Evolutionary conservation across 2,888 invertebrate genomes (phyloP), one percentile per base, ranked within the genome.

Genomic region (Conus canariensis): DNA sequence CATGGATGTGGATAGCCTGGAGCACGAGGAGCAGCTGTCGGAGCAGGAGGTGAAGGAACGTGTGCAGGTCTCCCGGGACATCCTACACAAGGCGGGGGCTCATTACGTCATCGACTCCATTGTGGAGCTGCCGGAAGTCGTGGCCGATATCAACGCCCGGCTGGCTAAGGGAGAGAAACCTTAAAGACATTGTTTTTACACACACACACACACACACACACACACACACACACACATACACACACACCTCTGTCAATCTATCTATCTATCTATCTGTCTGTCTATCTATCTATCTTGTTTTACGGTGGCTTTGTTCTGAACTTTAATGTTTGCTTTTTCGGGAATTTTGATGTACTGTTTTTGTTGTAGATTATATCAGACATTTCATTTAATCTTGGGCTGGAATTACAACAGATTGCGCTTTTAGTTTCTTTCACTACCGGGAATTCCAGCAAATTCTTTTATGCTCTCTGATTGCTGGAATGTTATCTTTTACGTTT

Each of bases 101-200:
- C 96, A 96, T 93, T 96, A 96, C 91, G 96, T 96, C 56, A 94
- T 96, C 82, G 96, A 96, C 91, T 94, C 94, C 30, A 95, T 96
- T 30, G 93, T 90, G 0, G 96, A 96, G 3, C 91, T 96, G 74
- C 96, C 96, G 8, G 93, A 93, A 85, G 95, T 96, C 16, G 93
- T 96, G 56, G 94, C 92, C n/a, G 95, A 96, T 90, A 96, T 96
- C 85, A 96, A 96, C 91, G 83, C 90, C 22, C 93, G 96, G 83
- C 91, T 96, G 30, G 93, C 94, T 5, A 90, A 77, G 5, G 96
- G 45, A 45, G 96, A 96, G 90, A 93, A 92, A 60, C 96, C 96
- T 19, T 95, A 91, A 92, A 87, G 45, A 45, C 45, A 4, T 45
- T 45, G 45, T 45, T 45, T 45, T 4, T 4, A 45, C 45, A 45